These are phyloP conservation scores for Cyanoderma ruficeps DNA, from an alignment of 2,113 vertebrate species.

Conservation along the genomic window DNA sequence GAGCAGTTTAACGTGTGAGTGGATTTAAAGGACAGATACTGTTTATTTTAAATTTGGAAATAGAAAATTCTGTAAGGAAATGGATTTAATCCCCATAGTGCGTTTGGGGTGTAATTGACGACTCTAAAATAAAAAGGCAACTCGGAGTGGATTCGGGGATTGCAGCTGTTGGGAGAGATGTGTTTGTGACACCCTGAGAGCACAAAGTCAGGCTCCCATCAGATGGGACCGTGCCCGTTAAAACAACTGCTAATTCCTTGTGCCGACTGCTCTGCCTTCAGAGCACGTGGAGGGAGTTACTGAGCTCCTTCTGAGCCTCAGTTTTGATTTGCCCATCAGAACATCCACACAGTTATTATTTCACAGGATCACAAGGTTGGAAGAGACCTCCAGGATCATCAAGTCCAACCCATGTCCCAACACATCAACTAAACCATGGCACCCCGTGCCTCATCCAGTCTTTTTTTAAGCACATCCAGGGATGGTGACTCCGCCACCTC, in stretches of 20 bases:
- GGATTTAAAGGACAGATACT: not conserved
- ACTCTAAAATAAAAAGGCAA: not conserved
- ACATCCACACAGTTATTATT: not conserved
- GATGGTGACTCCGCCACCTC: not conserved
- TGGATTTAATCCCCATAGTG: not conserved
- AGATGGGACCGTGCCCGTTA: not conserved
- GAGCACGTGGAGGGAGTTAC: not conserved
- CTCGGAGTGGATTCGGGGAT: not conserved
- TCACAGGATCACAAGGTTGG: not conserved
- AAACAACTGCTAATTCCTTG: not conserved
- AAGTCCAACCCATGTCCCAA: not conserved
- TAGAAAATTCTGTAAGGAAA: not conserved
- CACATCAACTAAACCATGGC: not conserved
- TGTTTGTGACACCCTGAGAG: not conserved
- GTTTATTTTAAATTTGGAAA: not conserved
- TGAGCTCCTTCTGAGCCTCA: not conserved
- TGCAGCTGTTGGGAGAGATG: not conserved
- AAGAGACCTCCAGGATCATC: not conserved
- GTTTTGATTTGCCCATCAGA: not conserved
- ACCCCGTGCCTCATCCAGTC: not conserved
- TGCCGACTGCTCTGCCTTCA: not conserved
- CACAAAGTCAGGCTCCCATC: not conserved
- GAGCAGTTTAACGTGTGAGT: fast-evolving
- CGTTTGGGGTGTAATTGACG: not conserved
- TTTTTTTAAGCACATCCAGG: not conserved